phyloP scores from a whole-genome alignment of 2,113 vertebrate genomes.

The Pollimyrus isidori region DNA sequence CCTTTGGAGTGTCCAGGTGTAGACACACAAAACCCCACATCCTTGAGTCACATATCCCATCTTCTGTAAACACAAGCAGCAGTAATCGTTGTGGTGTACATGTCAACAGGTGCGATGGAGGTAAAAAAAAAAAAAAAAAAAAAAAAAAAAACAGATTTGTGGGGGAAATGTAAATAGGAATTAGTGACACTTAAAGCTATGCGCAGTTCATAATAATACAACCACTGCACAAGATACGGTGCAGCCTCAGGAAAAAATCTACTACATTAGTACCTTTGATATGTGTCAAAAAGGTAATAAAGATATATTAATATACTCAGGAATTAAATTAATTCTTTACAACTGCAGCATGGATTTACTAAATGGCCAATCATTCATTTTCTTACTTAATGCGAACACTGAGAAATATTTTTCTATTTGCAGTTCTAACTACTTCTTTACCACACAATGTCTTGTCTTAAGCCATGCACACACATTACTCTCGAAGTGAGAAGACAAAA shows the following conservation, averaged over 20 bases:
- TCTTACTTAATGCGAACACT: slow-evolving; percentile 33
- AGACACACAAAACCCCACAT: slow-evolving; percentile 50
- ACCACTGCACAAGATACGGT: neutral
- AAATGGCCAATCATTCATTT: slow-evolving; percentile 43
- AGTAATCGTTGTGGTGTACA: slow-evolving; percentile 42
- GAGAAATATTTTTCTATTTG: neutral
- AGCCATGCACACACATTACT: neutral
- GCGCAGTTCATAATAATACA: slow-evolving; percentile 3
- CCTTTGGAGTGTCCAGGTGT: slow-evolving; percentile 65
- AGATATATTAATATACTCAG: slow-evolving; percentile 60
- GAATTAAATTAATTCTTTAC: slow-evolving; percentile 55
- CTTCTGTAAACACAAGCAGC: slow-evolving; percentile 51
- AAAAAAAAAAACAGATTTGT: neutral
- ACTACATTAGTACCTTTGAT: slow-evolving; percentile 21
- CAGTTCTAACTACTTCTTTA: slow-evolving; percentile 6
- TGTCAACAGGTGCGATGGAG: slow-evolving; percentile 35
- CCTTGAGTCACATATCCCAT: slow-evolving; percentile 38
- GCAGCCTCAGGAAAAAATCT: slow-evolving; percentile 5
- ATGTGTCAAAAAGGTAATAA: slow-evolving; percentile 51
- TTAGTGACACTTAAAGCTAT: neutral
- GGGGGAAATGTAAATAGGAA: neutral
- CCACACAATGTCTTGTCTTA: slow-evolving; percentile 14
- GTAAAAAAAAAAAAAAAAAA: slow-evolving; percentile 26
- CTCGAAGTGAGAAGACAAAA: neutral
- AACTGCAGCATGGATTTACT: slow-evolving; percentile 48